phyloP scores from a whole-genome alignment of 2,113 vertebrate species.

The Baryphthengus martii region DNA sequence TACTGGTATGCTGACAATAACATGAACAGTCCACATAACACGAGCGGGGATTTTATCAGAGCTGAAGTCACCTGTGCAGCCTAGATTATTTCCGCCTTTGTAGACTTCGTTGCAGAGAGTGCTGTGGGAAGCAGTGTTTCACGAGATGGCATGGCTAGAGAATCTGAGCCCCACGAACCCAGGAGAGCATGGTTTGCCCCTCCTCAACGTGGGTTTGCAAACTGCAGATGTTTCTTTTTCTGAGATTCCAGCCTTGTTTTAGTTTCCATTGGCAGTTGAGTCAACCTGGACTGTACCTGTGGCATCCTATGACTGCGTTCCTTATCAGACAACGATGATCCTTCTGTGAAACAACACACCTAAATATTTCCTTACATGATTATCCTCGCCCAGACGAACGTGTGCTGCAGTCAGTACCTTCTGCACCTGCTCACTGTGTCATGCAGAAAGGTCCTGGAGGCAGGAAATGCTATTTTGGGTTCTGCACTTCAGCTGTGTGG shows the following conservation, averaged over 20 bases:
- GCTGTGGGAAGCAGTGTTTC: constrained; percentile 17
- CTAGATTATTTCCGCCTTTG: constrained; percentile 26
- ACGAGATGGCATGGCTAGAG: background rate
- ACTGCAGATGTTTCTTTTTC: background rate
- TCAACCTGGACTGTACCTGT: background rate
- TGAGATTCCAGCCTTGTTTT: background rate
- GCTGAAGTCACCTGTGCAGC: constrained; percentile 29
- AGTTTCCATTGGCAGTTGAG: background rate
- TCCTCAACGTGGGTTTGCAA: background rate
- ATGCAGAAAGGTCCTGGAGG: background rate
- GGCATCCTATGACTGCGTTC: background rate
- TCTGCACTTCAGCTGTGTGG: background rate
- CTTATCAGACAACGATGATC: rapidly evolving
- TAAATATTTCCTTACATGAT: background rate
- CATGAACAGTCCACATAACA: background rate
- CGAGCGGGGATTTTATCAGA: background rate
- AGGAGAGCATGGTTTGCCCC: background rate
- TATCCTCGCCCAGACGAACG: background rate
- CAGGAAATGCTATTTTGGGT: background rate
- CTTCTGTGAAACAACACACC: background rate
- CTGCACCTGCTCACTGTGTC: background rate
- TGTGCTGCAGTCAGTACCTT: background rate
- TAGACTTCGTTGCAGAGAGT: background rate
- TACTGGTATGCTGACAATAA: background rate
- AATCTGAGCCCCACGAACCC: background rate